Evolutionary conservation across 2,113 vertebrate species (phyloP).

Genomic region (Cacatua alba): DNA sequence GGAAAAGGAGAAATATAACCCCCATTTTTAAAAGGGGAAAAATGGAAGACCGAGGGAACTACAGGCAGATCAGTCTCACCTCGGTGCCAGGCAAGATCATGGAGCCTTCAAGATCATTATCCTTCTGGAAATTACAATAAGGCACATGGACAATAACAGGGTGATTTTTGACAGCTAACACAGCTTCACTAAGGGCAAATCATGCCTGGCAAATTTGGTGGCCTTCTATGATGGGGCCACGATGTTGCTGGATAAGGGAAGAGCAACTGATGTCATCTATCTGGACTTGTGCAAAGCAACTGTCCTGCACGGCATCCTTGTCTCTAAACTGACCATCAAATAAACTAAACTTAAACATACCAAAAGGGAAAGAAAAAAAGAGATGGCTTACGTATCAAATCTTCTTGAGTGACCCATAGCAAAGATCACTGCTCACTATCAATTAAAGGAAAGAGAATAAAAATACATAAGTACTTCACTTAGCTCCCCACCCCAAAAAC

Average conservation of each 20-base stretch:
- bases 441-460: background rate
- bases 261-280: background rate
- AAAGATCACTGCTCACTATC: background rate
- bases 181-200: background rate
- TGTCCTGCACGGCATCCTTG: background rate
- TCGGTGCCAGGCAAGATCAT: background rate
- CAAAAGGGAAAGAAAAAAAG: background rate
- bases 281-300: background rate
- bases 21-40: background rate
- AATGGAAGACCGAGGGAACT: background rate
- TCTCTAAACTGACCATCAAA: background rate
- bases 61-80: background rate
- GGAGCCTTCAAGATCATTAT: background rate
- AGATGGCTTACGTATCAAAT: background rate
- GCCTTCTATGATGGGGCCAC: background rate
- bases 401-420: background rate
- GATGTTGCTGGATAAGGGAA: background rate
- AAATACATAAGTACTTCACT: accelerated
- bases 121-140: background rate
- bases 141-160: background rate
- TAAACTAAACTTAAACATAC: background rate
- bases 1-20: background rate
- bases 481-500: background rate
- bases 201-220: background rate
- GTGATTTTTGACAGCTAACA: background rate